These are phyloP conservation scores for Bufo bufo DNA, from an alignment of 2,113 vertebrate genomes.

Conservation along the genomic window DNA sequence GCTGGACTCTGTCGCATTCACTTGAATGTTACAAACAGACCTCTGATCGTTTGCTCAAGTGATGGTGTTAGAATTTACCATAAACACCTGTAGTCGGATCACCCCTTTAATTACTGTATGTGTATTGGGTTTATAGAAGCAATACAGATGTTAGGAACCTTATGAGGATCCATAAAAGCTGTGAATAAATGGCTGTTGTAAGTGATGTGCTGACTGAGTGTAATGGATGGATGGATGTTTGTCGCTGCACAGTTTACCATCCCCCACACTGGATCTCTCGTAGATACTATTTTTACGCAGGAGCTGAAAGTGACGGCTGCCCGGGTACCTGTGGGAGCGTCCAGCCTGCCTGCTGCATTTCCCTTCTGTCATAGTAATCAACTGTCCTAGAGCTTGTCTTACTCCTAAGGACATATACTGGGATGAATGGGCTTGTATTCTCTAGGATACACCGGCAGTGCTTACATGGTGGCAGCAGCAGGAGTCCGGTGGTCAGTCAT, in stretches of 20 bases:
- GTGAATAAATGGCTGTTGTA: neutral
- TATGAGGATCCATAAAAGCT: neutral
- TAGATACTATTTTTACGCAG: slow-evolving; percentile 1
- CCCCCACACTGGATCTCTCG: neutral
- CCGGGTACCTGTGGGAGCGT: neutral
- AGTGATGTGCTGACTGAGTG: neutral
- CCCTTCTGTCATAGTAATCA: neutral
- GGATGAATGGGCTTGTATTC: neutral
- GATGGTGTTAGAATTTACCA: no score
- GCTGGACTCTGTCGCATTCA: no score
- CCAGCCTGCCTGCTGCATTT: neutral
- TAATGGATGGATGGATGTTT: neutral
- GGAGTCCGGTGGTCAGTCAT: neutral
- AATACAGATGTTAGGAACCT: neutral
- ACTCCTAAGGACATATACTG: neutral
- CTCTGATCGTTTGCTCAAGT: no score
- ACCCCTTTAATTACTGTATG: neutral
- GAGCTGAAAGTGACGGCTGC: slow-evolving; percentile 12
- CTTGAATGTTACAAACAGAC: no score
- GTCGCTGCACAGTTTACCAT: neutral
- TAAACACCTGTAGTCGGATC: no score
- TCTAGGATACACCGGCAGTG: neutral
- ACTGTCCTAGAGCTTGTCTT: neutral
- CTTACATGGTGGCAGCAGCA: neutral
- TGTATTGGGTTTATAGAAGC: neutral